phyloP scores from a whole-genome alignment of 2,888 invertebrate species.

The Scrobipalpa costella region DNA sequence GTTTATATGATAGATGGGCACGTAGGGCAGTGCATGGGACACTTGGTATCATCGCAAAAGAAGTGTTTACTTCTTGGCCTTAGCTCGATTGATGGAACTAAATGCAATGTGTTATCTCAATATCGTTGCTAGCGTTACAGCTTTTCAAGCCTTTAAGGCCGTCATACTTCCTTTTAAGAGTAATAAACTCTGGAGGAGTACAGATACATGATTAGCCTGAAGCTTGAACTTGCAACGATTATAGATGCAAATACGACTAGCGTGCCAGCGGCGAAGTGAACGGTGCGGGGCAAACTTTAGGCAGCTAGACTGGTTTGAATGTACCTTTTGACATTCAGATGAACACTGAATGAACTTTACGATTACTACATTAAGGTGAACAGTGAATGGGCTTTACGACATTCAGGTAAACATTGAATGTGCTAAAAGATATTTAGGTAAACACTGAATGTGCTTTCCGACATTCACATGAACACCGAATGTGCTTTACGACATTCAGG shows the following conservation, averaged over 20 bases:
- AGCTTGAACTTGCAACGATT: not conserved
- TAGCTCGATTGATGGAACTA: not conserved
- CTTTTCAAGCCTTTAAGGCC: not conserved
- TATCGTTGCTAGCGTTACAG: not conserved
- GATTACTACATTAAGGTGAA: too few species aligned
- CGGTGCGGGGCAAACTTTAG: conserved; percentile 33
- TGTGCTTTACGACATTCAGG: too few species aligned
- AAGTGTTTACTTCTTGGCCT: not conserved
- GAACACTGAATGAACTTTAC: not conserved
- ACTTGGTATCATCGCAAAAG: not conserved
- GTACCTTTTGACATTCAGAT: too few species aligned
- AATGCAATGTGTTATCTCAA: not conserved
- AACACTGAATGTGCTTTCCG: not conserved
- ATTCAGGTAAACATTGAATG: too few species aligned
- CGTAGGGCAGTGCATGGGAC: conserved; percentile 4
- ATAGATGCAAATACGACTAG: conserved; percentile 5
- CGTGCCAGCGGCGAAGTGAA: conserved; percentile 33
- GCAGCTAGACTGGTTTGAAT: not conserved
- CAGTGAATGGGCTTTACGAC: too few species aligned
- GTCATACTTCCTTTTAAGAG: not conserved
- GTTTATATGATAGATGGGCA: conserved; percentile 41
- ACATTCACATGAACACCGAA: not conserved
- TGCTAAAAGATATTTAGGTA: not conserved
- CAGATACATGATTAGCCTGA: not conserved
- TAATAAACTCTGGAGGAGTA: not conserved